These are phyloP conservation scores for Andrena bucephala DNA, from an alignment of 2,888 invertebrate species.

Conservation along the genomic window DNA sequence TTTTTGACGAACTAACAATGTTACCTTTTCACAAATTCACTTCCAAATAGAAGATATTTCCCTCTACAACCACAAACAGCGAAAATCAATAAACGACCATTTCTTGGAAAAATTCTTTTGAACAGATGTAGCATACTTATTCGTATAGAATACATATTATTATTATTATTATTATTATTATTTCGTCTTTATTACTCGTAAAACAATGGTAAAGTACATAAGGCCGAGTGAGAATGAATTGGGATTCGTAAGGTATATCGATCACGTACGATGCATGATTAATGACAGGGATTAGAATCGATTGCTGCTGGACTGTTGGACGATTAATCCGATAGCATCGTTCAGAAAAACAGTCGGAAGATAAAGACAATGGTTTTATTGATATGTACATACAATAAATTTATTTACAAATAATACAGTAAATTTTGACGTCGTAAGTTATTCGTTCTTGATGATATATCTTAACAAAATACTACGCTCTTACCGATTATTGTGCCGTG, in stretches of 20 bases:
- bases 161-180: no score
- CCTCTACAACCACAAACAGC: background rate
- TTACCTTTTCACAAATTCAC: no score
- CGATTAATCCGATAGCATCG: no score
- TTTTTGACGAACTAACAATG: background rate
- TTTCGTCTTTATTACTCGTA: no score
- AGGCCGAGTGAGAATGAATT: background rate
- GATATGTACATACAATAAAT: conserved; percentile 84
- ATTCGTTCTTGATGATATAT: conserved; percentile 73
- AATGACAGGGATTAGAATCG: background rate
- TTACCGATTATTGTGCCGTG: conserved; percentile 78
- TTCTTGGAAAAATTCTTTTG: background rate
- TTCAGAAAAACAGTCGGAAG: conserved; percentile 14
- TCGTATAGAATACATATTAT: background rate
- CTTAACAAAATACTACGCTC: conserved; percentile 80
- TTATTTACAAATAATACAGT: conserved; percentile 82
- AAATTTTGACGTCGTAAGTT: conserved; percentile 73
- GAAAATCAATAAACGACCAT: background rate
- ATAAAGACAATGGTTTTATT: conserved; percentile 82
- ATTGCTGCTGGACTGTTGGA: no score
- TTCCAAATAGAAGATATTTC: background rate
- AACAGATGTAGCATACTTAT: background rate
- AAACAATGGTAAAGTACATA: no score
- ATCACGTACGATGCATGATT: background rate
- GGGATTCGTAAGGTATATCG: background rate